Conservation (phyloP, 1,140 invertebrate species). For the Amyelois transitella region DNA sequence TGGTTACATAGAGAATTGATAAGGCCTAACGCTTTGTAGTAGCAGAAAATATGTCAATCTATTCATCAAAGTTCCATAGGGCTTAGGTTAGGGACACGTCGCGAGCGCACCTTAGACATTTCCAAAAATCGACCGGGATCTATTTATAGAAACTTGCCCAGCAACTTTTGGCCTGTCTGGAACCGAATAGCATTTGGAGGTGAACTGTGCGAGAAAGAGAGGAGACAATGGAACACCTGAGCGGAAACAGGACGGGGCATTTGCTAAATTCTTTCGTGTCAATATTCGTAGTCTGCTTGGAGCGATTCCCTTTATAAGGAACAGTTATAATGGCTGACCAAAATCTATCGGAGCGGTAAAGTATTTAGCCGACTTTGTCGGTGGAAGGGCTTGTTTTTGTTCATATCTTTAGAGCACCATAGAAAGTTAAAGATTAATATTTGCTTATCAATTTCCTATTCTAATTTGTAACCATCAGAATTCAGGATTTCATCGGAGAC, state of each 20-base stretch:
- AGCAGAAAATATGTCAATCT: no score
- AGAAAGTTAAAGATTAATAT: no score
- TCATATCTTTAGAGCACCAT: no score
- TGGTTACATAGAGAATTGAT: no score
- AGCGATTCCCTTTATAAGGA: slow-evolving; percentile 10
- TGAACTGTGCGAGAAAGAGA: slow-evolving; percentile 63
- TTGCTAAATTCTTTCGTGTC: slow-evolving; percentile 57
- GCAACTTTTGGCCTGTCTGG: slow-evolving; percentile 56
- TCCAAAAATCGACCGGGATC: slow-evolving; percentile 54
- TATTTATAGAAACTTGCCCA: slow-evolving; percentile 69
- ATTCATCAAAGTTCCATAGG: background rate
- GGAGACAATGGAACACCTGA: slow-evolving; percentile 31
- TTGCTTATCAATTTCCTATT: no score
- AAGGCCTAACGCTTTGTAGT: no score
- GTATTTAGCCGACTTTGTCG: background rate
- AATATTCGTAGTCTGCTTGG: slow-evolving; percentile 40
- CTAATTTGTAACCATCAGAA: no score
- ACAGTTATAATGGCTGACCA: slow-evolving; percentile 37
- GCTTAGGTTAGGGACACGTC: background rate
- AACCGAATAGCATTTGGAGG: slow-evolving; percentile 66
- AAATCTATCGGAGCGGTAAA: background rate
- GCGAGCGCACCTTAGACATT: slow-evolving; percentile 41
- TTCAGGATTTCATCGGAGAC: no score
- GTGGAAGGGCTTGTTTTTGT: no score
- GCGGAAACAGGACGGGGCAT: slow-evolving; percentile 53